Evolutionary conservation across 2,113 vertebrate genomes (phyloP), one percentile per base, ranked within the genome.

Genomic region (Rhinolophus ferrumequinum): DNA sequence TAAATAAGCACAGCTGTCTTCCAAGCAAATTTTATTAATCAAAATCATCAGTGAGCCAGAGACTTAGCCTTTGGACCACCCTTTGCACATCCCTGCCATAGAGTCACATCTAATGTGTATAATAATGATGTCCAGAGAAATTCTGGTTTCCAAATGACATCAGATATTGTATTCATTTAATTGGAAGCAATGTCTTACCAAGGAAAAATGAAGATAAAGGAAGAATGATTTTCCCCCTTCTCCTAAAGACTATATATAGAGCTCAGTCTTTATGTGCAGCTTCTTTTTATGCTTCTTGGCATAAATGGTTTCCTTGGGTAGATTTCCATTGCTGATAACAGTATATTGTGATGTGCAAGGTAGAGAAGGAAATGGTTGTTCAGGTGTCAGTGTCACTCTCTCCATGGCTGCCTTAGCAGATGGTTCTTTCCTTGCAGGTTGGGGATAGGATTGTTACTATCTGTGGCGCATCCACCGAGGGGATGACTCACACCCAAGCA

Each of bases 401-500:
- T 81, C 2, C 18, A 0, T 41, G 16, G 44, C 50, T 88, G 10
- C 33, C 41, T 50, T 73, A 35, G 67, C 4, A 87, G 56, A 41
- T 94, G 81, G 10, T 75, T 26, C 60, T 88, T 81, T 10, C 62
- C 8, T 97, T 93, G 16, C 95, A 99, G 99, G 99, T 99, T n/a
- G 99, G 99, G 6, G 99, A 99, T 96, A 98, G 99, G 96, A 99
- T 99, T 94, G 98, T 99, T 96, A 99, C 98, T 88, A 99, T 99
- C 96, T 99, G 99, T 96, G 99, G 99, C 88, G 99, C 99, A 26
- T 98, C 99, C 8, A 99, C 99, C 0, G 99, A 99, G 90, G 99
- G 99, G 77, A 99, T 99, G 99, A 99, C 98, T 98, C 99, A 99
- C 96, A 98, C 99, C 0, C 99, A 99, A 97, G 99, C 99, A 28